Percentiles rank a stretch among this genome's conserved stretches.
Conservation (phyloP, 2,888 invertebrate species). For the Phyllotreta cruciferae region DNA sequence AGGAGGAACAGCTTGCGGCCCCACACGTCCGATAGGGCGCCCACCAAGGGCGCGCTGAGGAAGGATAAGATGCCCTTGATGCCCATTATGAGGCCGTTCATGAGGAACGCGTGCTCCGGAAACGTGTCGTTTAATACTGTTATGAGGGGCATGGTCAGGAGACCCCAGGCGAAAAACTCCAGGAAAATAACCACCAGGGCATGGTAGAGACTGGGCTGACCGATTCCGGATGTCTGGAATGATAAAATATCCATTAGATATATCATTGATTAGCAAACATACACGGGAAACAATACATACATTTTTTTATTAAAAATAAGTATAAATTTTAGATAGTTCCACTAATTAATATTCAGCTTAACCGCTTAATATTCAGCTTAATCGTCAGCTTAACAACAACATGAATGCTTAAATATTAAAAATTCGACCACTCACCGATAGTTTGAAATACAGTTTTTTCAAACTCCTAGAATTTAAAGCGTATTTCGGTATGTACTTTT, state of each 20-base stretch:
- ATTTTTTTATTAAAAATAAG: too few species aligned
- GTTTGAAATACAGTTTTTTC: constrained; percentile 47
- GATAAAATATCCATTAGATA: constrained; percentile 24
- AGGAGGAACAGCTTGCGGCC: constrained; percentile 97
- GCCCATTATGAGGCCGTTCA: constrained; percentile 99
- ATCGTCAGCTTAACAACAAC: neutral
- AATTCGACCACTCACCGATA: constrained; percentile 47
- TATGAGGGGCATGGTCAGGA: constrained; percentile 97
- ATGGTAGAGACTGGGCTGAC: constrained; percentile 96
- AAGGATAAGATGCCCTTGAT: constrained; percentile 89
- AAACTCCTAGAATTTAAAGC: constrained; percentile 52
- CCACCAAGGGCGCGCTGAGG: constrained; percentile 86
- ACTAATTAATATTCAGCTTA: too few species aligned
- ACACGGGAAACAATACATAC: too few species aligned
- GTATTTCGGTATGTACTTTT: constrained; percentile 48
- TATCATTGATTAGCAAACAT: too few species aligned
- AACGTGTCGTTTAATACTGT: constrained; percentile 93
- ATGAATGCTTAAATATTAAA: neutral
- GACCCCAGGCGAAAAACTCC: constrained; percentile 99
- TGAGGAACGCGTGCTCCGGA: constrained; percentile 97
- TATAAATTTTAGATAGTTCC: too few species aligned
- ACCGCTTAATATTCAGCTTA: too few species aligned
- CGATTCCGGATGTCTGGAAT: constrained; percentile 82
- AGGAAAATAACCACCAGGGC: constrained; percentile 98
- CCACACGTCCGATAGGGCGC: constrained; percentile 97